A percentile compares a stretch with the other conserved stretches of the same genome.
These are phyloP conservation scores for Ancistrus triradiatus DNA, from an alignment of 2,113 vertebrate genomes.

Conservation along the genomic window DNA sequence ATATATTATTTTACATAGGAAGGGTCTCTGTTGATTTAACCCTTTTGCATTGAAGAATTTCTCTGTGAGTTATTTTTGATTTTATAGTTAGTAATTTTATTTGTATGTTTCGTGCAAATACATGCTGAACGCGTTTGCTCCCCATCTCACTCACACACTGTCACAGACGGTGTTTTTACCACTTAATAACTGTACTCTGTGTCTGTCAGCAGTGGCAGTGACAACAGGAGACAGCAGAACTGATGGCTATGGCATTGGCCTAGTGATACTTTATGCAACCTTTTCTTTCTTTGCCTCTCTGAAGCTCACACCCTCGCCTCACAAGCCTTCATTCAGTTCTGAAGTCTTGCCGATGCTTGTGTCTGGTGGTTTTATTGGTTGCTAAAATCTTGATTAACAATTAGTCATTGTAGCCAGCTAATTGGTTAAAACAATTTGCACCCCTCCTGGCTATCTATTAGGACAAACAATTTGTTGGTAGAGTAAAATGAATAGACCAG, in stretches of 20 bases:
- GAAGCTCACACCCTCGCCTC: not conserved
- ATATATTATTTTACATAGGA: constrained; percentile 21
- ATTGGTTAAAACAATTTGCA: too few relatives aligned
- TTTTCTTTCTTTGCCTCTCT: not conserved
- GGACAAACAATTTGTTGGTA: too few relatives aligned
- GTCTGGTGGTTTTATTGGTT: too few relatives aligned
- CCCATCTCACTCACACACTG: not conserved
- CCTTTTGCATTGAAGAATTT: not conserved
- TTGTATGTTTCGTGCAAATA: not conserved
- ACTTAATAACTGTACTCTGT: constrained; percentile 11
- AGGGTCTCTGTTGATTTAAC: constrained; percentile 28
- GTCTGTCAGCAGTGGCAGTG: constrained; percentile 14
- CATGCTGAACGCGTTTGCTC: not conserved
- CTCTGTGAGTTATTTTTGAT: not conserved
- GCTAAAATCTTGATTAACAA: too few relatives aligned
- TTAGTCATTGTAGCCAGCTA: too few relatives aligned
- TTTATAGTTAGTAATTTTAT: too few relatives aligned
- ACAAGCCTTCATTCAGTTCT: too few relatives aligned
- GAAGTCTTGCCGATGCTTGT: too few relatives aligned
- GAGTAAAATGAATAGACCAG: too few relatives aligned
- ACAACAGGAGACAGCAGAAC: not conserved
- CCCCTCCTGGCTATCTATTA: too few relatives aligned
- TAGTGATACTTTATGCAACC: constrained; percentile 29
- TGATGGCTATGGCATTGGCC: constrained; percentile 17
- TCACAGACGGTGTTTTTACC: not conserved